Base-by-base conservation (phyloP, 23 tunicate genomes). In the Ciona savignyi region DNA sequence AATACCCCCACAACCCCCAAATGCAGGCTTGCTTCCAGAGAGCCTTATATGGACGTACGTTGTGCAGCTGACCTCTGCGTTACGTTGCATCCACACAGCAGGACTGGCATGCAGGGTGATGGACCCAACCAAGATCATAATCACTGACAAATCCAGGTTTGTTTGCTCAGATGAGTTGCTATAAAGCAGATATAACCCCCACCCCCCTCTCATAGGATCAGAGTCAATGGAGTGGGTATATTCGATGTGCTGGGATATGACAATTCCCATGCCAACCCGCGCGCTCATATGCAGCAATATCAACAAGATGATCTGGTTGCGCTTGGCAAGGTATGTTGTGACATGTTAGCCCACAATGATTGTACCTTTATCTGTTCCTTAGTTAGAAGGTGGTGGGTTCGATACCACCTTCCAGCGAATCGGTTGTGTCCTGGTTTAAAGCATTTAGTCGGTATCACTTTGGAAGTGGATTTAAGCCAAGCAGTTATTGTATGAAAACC, bases 251-350 rank as follows among this genome's bases (percentile, higher is more conserved):
- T 91, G n/a, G 83, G 84, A 21, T 76, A 80, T 33, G 97, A 91
- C 60, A 77, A 70, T 35, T 77, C 87, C 51, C 83, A 88, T 74
- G 64, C 79, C 61, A 84, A 84, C 75, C 97, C 90, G 9, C 68
- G 85, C 27, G 89, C 96, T 2, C 97, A 87, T 72, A 82, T 87
- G 80, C 90, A 84, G 30, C 90, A 83, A 67, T 86, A 87, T 70
- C 95, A 94, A 70, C 99, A 94, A 60, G 95, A 94, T 28, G 99
- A 94, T 60, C 71, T 94, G 75, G 66, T 87, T 22, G 79, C 88
- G 48, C 87, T 94, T 19, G 99, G 99, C 33, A 78, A 79, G 85
- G 99, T 94, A 62, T 25, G 67, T 83, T 29, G 20, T 49, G 61
- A 11, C 20, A n/a, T n/a, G n/a, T n/a, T n/a, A n/a, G n/a, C n/a